Conservation (phyloP, 2,888 invertebrate genomes). For the Diadromus collaris region DNA sequence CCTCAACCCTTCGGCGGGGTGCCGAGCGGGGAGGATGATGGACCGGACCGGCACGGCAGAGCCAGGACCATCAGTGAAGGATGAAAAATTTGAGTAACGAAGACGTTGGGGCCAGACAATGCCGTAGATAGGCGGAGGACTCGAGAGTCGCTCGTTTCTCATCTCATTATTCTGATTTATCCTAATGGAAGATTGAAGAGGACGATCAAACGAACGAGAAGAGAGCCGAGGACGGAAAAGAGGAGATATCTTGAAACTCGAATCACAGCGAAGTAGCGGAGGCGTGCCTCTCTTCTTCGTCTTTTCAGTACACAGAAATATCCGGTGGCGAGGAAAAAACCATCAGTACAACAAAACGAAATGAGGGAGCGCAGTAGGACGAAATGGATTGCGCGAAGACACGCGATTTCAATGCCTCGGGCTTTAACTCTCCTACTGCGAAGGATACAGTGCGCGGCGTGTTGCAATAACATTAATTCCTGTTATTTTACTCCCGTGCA, state of each 20-base stretch:
- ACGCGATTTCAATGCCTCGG: slow-evolving; percentile 38
- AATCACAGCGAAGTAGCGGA: slow-evolving; percentile 4
- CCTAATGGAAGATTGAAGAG: slow-evolving; percentile 47
- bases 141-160: slow-evolving; percentile 35
- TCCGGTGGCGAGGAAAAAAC: slow-evolving; percentile 27
- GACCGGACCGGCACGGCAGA: not conserved
- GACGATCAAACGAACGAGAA: slow-evolving; percentile 13
- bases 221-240: slow-evolving; percentile 12
- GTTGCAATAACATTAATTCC: not conserved
- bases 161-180: slow-evolving; percentile 51
- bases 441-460: not conserved
- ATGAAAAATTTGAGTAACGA: slow-evolving; percentile 18
- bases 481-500: not conserved
- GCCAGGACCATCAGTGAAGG: slow-evolving; percentile 9
- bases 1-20: not conserved
- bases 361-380: slow-evolving; percentile 14
- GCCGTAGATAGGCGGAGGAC: not conserved
- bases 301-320: slow-evolving; percentile 13
- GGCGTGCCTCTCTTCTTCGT: not conserved
- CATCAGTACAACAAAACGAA: slow-evolving; percentile 17
- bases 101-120: slow-evolving; percentile 14
- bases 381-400: slow-evolving; percentile 34
- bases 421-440: not conserved
- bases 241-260: not conserved
- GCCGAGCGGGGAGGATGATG: not conserved